phyloP scores from a whole-genome alignment of 2,888 invertebrate species.

The Pristionchus fissidentatus region DNA sequence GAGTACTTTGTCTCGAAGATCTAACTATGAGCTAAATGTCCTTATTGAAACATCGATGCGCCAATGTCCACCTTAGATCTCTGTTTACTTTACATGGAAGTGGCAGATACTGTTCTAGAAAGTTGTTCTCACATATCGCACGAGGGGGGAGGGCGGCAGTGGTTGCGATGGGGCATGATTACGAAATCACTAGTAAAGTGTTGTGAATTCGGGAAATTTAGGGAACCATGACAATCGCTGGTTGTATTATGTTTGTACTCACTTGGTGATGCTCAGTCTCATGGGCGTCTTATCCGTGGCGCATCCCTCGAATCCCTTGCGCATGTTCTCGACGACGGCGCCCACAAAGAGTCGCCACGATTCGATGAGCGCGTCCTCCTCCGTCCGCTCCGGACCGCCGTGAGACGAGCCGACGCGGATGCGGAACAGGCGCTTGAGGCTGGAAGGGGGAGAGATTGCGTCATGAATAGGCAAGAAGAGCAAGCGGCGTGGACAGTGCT shows the following conservation, averaged over 20 bases:
- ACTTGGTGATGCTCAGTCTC: slow-evolving; percentile 64
- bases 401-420: slow-evolving; percentile 50
- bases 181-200: neutral
- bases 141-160: neutral
- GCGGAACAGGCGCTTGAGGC: slow-evolving; percentile 59
- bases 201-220: neutral
- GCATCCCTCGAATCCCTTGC: slow-evolving; percentile 65
- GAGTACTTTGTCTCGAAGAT: no score
- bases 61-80: no score
- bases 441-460: slow-evolving; percentile 37
- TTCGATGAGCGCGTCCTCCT: slow-evolving; percentile 64
- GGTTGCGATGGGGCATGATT: neutral
- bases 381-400: slow-evolving; percentile 57
- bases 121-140: no score
- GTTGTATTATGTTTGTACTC: neutral
- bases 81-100: no score
- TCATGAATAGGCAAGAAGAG: neutral
- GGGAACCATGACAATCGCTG: neutral
- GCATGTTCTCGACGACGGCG: slow-evolving; percentile 63
- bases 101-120: no score
- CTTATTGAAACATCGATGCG: no score
- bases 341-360: slow-evolving; percentile 64
- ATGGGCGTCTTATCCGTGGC: slow-evolving; percentile 64
- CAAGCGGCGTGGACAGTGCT: neutral
- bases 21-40: no score